Evolutionary conservation across 2,113 vertebrate genomes (phyloP), one percentile per base, ranked within the genome.

Genomic region (Phylloscopus trochilus): DNA sequence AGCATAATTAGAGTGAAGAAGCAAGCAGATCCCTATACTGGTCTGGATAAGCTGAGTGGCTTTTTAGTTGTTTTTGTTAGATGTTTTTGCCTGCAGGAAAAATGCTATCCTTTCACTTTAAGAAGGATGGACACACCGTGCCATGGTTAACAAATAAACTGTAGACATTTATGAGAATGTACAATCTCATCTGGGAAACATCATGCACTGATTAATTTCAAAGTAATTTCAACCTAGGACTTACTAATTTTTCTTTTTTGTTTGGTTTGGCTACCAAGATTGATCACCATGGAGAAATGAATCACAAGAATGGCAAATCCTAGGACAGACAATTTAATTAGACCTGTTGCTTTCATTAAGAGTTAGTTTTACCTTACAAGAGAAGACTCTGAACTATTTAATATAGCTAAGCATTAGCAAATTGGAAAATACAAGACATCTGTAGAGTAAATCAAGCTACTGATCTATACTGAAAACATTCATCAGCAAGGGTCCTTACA

Each of bases 261-360:
- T 72, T 83, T 88, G 63, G 88, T 73, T 70, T 94, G 91, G 76
- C 87, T 89, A n/a, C 83, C 58, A 51, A 87, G 92, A 95, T 87
- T 67, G 90, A 96, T 97, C 67, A 90, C 76, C 30, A 73, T 62
- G 63, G 73, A 92, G 67, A 63, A 78, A 89, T 64, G 58, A 93
- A 95, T 92, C 89, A 93, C 64, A 96, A 93, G 87, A 93, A 53
- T 70, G 83, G 84, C 87, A 97, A 95, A 84, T 79, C 44, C n/a
- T 52, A 83, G 95, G 12, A 60, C 39, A 90, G 81, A 52, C 23
- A 39, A 59, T 84, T 37, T 91, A 90, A 96, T 96, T 91, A 94
- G 86, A 96, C 44, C 43, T 86, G 46, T 91, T 70, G n/a, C 26
- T 89, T 89, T 75, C 44, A 77, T 62, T 93, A 92, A 93, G 55